These are phyloP conservation scores for Tretioscincus oriximinensis DNA, from an alignment of 2,113 vertebrate species.

Conservation along the genomic window DNA sequence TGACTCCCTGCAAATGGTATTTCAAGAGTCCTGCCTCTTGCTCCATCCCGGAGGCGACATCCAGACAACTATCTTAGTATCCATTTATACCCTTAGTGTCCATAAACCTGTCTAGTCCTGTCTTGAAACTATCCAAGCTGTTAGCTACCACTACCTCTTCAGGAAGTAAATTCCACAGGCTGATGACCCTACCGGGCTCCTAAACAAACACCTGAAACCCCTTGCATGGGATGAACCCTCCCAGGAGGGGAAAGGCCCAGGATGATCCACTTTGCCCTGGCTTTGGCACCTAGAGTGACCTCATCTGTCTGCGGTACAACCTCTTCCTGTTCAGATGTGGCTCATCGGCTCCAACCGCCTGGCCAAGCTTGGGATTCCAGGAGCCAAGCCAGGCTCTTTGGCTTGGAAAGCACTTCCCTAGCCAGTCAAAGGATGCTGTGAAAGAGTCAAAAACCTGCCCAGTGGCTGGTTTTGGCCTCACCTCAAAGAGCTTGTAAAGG, in stretches of 20 bases:
- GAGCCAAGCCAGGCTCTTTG: fast-evolving
- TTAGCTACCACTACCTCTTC: no score
- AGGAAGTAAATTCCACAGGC: no score
- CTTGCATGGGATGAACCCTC: neutral
- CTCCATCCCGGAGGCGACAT: no score
- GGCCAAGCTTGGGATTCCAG: fast-evolving
- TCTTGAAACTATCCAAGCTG: no score
- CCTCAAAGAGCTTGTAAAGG: neutral
- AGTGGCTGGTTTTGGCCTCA: neutral
- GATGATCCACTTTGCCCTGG: constrained; percentile 11
- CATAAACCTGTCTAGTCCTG: no score
- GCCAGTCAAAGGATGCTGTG: neutral
- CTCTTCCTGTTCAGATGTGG: neutral
- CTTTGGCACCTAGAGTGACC: no score
- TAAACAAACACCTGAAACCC: no score
- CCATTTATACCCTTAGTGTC: no score
- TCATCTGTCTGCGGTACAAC: neutral
- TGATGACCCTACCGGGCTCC: no score
- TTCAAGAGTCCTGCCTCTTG: no score
- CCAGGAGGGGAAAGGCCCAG: neutral
- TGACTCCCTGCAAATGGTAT: no score
- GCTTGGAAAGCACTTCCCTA: neutral
- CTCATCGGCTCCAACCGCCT: neutral
- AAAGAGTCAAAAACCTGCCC: neutral
- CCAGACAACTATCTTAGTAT: no score